Conservation (phyloP, 2,113 vertebrate genomes). For the Tragelaphus buxtoni region DNA sequence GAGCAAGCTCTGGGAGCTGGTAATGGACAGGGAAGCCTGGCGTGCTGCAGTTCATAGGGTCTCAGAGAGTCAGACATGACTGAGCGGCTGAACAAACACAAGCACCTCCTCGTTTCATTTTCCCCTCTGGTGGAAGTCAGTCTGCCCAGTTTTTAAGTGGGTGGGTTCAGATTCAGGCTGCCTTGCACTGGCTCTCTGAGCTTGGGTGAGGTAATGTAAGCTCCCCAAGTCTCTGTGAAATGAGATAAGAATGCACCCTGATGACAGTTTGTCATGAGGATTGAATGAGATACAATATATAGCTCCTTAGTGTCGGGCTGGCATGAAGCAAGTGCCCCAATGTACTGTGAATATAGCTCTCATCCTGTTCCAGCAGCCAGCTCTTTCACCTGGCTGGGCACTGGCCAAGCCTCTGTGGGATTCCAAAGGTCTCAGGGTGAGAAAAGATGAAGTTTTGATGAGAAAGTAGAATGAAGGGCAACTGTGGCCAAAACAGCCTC, state of each 20-base stretch:
- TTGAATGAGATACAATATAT: background rate
- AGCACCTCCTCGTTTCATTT: background rate
- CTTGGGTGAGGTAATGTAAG: background rate
- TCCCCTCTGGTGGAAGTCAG: background rate
- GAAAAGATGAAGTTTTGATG: background rate
- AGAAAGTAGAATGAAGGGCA: background rate
- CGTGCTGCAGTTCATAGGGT: background rate
- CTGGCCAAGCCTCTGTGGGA: background rate
- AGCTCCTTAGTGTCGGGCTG: background rate
- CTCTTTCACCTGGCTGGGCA: background rate
- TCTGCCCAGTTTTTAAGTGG: background rate
- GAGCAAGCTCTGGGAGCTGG: background rate
- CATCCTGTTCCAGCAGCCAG: background rate
- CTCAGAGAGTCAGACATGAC: background rate
- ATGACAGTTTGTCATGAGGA: too few relatives aligned
- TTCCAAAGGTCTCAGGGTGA: background rate
- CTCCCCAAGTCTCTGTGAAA: background rate
- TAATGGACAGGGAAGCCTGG: background rate
- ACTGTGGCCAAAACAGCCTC: too few relatives aligned
- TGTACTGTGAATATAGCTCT: background rate
- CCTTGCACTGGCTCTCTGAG: background rate
- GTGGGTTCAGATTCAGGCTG: background rate
- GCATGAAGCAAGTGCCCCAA: background rate
- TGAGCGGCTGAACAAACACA: background rate
- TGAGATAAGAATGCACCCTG: background rate